These are phyloP conservation scores for Kryptolebias marmoratus DNA, from an alignment of 2,113 vertebrate genomes.

Conservation along the genomic window DNA sequence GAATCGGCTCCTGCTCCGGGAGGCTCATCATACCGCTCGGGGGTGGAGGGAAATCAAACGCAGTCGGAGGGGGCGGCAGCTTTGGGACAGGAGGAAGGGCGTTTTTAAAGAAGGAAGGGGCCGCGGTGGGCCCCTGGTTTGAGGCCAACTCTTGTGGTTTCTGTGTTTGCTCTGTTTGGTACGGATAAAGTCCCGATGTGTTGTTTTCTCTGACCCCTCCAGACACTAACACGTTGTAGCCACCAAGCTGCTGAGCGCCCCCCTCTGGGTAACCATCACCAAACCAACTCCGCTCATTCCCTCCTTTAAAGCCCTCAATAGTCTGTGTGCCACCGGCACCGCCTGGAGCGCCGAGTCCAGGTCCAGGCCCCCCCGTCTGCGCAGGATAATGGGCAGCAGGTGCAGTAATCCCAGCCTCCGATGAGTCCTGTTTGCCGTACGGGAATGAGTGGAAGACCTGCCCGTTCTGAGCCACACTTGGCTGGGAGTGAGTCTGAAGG, in stretches of 20 bases:
- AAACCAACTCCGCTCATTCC: slow-evolving; percentile 67
- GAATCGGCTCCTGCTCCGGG: slow-evolving; percentile 15
- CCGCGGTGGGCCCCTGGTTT: slow-evolving; percentile 23
- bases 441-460: slow-evolving; percentile 51
- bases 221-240: slow-evolving; percentile 37
- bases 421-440: slow-evolving; percentile 21
- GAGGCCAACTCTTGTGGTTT: slow-evolving; percentile 28
- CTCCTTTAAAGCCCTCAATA: slow-evolving; percentile 81
- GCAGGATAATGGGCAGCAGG: slow-evolving; percentile 83
- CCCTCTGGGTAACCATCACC: slow-evolving; percentile 60
- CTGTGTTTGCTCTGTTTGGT: slow-evolving; percentile 48
- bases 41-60: slow-evolving; percentile 38
- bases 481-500: slow-evolving; percentile 22
- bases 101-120: slow-evolving; percentile 56
- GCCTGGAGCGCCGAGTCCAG: slow-evolving; percentile 85
- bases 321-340: slow-evolving; percentile 75
- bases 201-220: slow-evolving; percentile 34
- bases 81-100: slow-evolving; percentile 76
- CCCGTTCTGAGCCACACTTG: slow-evolving; percentile 54
- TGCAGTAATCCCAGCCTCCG: slow-evolving; percentile 27
- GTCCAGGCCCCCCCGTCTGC: slow-evolving; percentile 80
- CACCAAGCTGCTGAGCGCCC: slow-evolving; percentile 42
- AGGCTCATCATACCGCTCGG: slow-evolving; percentile 17
- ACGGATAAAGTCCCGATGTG: slow-evolving; percentile 42
- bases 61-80: slow-evolving; percentile 66